These are phyloP conservation scores for Hymenopus coronatus DNA, from an alignment of 2,888 invertebrate species.

Conservation along the genomic window DNA sequence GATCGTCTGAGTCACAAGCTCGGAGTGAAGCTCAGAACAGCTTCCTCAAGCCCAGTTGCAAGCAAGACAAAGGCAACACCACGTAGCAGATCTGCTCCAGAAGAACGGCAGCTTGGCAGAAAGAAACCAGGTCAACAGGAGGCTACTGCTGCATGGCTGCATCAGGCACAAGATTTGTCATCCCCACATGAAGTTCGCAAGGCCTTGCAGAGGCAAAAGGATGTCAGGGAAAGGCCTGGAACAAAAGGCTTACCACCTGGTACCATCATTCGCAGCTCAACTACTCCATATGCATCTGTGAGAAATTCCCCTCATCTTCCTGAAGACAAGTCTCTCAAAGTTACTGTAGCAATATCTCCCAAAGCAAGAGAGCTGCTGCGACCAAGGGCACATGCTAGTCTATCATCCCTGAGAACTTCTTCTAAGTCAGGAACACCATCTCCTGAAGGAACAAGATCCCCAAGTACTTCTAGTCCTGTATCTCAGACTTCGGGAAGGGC, in stretches of 20 bases:
- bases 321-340: slow-evolving; percentile 48
- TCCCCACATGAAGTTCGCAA: slow-evolving; percentile 58
- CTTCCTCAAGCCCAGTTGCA: slow-evolving; percentile 37
- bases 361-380: slow-evolving; percentile 44
- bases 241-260: slow-evolving; percentile 41
- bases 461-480: not conserved
- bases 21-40: slow-evolving; percentile 31
- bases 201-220: slow-evolving; percentile 37
- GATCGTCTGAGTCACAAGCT: slow-evolving; percentile 62
- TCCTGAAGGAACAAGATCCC: not conserved
- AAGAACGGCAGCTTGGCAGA: not conserved
- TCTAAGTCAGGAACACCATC: slow-evolving; percentile 9
- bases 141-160: slow-evolving; percentile 38
- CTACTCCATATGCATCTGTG: slow-evolving; percentile 45
- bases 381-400: slow-evolving; percentile 28
- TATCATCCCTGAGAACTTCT: slow-evolving; percentile 20
- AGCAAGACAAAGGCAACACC: slow-evolving; percentile 18
- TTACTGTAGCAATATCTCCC: slow-evolving; percentile 47
- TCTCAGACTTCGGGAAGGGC: not conserved
- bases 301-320: slow-evolving; percentile 36
- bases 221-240: slow-evolving; percentile 32
- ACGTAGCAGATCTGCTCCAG: slow-evolving; percentile 17
- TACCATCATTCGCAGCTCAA: slow-evolving; percentile 47
- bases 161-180: slow-evolving; percentile 55
- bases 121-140: slow-evolving; percentile 23